phyloP scores from a whole-genome alignment of 2,113 vertebrate species.

The Stomatorhinus ivindoensis region DNA sequence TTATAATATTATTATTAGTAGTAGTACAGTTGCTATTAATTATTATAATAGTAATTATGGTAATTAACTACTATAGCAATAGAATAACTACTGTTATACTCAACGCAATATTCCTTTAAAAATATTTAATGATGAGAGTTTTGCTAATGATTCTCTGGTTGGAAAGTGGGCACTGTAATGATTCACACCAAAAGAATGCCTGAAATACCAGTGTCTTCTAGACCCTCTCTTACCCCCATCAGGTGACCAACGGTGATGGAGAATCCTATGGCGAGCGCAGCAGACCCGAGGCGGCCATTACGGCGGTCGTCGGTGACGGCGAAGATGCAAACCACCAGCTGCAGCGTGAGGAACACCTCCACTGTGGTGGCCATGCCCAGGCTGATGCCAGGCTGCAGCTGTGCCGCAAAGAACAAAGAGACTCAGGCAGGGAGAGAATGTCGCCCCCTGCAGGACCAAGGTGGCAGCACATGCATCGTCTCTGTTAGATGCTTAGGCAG shows the following conservation, averaged over 20 bases:
- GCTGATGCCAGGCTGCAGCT: constrained; percentile 81
- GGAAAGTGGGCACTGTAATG: background rate
- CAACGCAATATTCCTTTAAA: background rate
- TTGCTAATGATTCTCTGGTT: background rate
- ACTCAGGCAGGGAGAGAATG: background rate
- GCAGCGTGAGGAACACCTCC: constrained; percentile 85
- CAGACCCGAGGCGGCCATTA: constrained; percentile 75
- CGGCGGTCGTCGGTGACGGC: constrained; percentile 81
- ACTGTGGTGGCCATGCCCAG: constrained; percentile 80
- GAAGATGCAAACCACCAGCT: constrained; percentile 80
- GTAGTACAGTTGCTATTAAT: background rate
- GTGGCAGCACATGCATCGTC: background rate
- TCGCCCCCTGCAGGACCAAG: background rate
- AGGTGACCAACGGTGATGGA: constrained; percentile 83
- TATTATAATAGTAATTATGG: background rate
- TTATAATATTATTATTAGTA: background rate
- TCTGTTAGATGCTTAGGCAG: background rate
- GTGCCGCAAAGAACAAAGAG: constrained; percentile 8
- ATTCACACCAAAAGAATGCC: background rate
- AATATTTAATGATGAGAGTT: background rate
- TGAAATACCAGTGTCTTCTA: background rate
- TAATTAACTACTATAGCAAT: too few relatives aligned
- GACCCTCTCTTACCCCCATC: constrained; percentile 74
- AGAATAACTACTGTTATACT: background rate
- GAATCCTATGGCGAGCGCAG: constrained; percentile 82